These are phyloP conservation scores for Cantharis lateralis DNA, from an alignment of 2,888 invertebrate species.

Conservation along the genomic window DNA sequence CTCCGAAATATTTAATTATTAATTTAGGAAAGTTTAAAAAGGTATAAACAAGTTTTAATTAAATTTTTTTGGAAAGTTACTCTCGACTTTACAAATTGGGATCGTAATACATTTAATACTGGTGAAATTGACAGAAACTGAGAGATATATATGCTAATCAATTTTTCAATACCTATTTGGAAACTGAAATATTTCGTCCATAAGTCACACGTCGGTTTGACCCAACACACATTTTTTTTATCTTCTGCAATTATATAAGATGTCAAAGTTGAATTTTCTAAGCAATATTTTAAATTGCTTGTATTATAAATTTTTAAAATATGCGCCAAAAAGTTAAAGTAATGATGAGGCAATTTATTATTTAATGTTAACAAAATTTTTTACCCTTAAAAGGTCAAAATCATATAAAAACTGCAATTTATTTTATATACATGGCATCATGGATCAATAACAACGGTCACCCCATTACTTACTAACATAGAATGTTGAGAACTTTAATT, in stretches of 20 bases:
- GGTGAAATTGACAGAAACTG: not conserved
- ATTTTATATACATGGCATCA: not conserved
- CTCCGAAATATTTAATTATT: not conserved
- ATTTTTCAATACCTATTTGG: not conserved
- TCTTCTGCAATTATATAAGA: not conserved
- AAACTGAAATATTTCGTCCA: not conserved
- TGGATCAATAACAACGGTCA: not conserved
- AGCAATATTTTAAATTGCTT: not conserved
- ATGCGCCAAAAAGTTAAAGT: not conserved
- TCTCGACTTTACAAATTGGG: not conserved
- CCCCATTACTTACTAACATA: not conserved
- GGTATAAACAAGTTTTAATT: not conserved
- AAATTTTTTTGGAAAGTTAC: not conserved
- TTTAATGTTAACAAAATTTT: not conserved
- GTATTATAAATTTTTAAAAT: not conserved
- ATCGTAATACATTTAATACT: not conserved
- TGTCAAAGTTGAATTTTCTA: not conserved
- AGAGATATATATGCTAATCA: not conserved
- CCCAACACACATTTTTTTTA: not conserved
- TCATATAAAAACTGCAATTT: not conserved
- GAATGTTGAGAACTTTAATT: not conserved
- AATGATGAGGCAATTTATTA: not conserved
- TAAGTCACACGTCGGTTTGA: not conserved
- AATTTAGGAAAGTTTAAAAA: not conserved
- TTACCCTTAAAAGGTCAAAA: not conserved